A percentile compares a stretch with the other conserved stretches of the same genome.
phyloP scores from a whole-genome alignment of 2,113 vertebrate species.

The Isurus oxyrinchus region DNA sequence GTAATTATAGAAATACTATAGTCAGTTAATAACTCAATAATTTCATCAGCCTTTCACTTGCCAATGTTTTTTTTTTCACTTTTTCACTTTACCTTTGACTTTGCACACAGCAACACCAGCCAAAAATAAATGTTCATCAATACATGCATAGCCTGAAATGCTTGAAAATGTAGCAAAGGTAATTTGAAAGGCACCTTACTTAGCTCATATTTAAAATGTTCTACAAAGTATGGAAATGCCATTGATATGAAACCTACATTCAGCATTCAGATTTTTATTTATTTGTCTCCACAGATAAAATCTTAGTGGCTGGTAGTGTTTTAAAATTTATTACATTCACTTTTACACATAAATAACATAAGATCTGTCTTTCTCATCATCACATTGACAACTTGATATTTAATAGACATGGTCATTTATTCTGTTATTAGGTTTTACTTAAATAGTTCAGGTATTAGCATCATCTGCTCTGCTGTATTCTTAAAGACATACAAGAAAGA shows the following conservation, averaged over 20 bases:
- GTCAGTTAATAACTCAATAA: not conserved
- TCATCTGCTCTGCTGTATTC: not conserved
- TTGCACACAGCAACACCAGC: not conserved
- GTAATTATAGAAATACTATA: not conserved
- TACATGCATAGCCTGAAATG: not conserved
- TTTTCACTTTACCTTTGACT: slow-evolving; percentile 12
- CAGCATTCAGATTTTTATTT: not conserved
- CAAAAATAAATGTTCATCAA: not conserved
- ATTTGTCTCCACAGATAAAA: not conserved
- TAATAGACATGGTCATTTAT: not conserved
- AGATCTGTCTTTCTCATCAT: not conserved
- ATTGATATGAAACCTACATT: not conserved
- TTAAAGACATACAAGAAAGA: not conserved
- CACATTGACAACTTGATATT: not conserved
- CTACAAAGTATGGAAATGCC: not conserved
- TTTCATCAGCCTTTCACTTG: not conserved
- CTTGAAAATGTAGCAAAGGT: not conserved
- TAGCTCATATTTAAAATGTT: not conserved
- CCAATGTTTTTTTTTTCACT: not conserved
- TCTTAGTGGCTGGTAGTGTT: not conserved
- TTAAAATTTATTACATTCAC: not conserved
- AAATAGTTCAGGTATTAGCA: not conserved
- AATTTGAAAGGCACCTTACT: not conserved
- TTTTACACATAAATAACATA: not conserved
- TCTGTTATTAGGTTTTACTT: not conserved